A percentile compares a stretch with the other conserved stretches of the same genome.
Evolutionary conservation across 2,888 invertebrate species (phyloP).

Genomic region (Acronicta leporina): DNA sequence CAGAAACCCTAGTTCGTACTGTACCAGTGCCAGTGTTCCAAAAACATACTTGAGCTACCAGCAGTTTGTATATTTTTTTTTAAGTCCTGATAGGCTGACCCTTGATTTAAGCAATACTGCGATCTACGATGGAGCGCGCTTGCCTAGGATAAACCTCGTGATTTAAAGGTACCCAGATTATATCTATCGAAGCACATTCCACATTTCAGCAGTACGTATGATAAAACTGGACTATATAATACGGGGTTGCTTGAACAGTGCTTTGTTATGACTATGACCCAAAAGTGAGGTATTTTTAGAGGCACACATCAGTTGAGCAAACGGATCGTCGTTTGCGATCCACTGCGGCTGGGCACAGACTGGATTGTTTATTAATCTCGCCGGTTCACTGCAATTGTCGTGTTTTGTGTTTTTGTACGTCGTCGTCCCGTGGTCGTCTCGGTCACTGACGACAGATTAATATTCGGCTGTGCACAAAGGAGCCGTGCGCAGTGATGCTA

Average conservation of each 20-base stretch:
- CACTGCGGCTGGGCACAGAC: conserved; percentile 4
- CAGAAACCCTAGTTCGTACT: too few species aligned
- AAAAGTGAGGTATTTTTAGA: conserved; percentile 12
- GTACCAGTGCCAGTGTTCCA: too few species aligned
- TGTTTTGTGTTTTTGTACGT: conserved; percentile 18
- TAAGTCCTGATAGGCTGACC: too few species aligned
- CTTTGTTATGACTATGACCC: not conserved
- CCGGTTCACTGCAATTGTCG: conserved; percentile 8
- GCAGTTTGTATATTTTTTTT: too few species aligned
- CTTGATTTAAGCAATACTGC: too few species aligned
- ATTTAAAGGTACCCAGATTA: too few species aligned
- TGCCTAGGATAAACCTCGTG: too few species aligned
- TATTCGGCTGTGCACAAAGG: conserved; percentile 17
- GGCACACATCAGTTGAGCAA: not conserved
- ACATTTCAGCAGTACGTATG: too few species aligned
- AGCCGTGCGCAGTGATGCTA: conserved; percentile 5
- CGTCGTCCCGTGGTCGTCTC: conserved; percentile 1
- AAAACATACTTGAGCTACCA: too few species aligned
- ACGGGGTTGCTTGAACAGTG: too few species aligned
- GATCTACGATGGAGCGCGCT: too few species aligned
- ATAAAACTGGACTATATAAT: conserved; percentile 1
- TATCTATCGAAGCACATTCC: too few species aligned
- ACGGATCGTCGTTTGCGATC: conserved; percentile 1
- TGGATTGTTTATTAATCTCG: conserved; percentile 30
- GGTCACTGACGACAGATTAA: conserved; percentile 23